phyloP scores from a whole-genome alignment of 1,140 invertebrate genomes.

The Phenacoccus solenopsis region DNA sequence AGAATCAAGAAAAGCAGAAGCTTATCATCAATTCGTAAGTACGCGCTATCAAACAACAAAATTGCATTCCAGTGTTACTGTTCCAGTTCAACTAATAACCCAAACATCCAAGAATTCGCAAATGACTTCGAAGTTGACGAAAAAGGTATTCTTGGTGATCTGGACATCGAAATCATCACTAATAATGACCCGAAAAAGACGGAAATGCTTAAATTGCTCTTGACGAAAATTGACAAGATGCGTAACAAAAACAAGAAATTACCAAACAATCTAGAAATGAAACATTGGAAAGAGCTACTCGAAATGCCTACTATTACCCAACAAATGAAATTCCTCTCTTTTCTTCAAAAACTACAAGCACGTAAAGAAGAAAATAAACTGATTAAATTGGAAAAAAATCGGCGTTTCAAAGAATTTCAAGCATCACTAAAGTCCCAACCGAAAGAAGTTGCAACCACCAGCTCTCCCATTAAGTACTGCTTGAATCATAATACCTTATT shows the following conservation, averaged over 20 bases:
- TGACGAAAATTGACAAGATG: background rate
- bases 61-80: too few species aligned
- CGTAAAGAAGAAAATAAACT: background rate
- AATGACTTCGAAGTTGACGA: background rate
- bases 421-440: background rate
- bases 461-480: constrained; percentile 25
- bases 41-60: too few species aligned
- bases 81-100: too few species aligned
- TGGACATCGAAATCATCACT: background rate
- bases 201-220: background rate
- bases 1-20: too few species aligned
- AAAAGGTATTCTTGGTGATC: background rate
- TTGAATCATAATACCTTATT: constrained; percentile 27
- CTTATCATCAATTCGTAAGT: too few species aligned
- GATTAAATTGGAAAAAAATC: background rate
- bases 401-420: background rate
- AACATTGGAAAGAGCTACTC: background rate
- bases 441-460: background rate
- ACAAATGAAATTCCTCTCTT: background rate
- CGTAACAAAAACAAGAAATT: background rate
- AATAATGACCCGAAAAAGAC: background rate
- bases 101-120: background rate
- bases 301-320: background rate
- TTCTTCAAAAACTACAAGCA: background rate
- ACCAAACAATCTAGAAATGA: background rate